Base-by-base conservation (phyloP, 2,888 invertebrate species). In the Ochropleura plecta region DNA sequence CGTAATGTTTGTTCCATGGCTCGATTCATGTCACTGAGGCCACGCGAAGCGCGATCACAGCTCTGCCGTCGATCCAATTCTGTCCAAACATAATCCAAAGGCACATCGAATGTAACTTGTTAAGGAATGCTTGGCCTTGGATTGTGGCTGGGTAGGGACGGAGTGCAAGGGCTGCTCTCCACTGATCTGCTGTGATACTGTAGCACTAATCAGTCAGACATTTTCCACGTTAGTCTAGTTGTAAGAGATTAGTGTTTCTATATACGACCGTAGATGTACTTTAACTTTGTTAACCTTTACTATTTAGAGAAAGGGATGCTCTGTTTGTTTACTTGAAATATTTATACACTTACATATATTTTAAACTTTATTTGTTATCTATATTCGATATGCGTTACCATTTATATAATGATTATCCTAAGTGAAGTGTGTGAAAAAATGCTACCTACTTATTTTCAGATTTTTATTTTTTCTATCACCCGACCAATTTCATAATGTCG, bases 401-500 rank as follows among this genome's bases (percentile, higher is more conserved):
- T 95, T 95, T 95, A 93, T 93, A 94, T 93, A 90, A 92, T 94
- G 85, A 92, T 90, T 92, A 92, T 91, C 91, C 89, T 95, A 95
- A 95, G 94, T 92, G 94, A 95, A 94, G 93, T 95, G 93, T 95
- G 93, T 96, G 94, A 96, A 96, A 96, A 96, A 96, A 96, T 95
- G 91, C 95, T 96, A 94, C 95, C 93, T 95, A 95, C 93, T 96
- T 96, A 96, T 95, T 96, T 96, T 96, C 95, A 96, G 96, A 95
- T 96, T 96, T 96, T 96, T 96, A 95, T 95, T 96, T 96, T 96
- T 95, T 94, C 93, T 95, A 93, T 95, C 94, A 93, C 95, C 96
- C 90, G 94, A 95, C 93, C 94, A 94, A 95, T 94, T 93, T 94
- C 93, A 92, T 95, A 93, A 92, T 88, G 90, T 91, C 93, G 90